Base-by-base conservation (phyloP, 2,888 invertebrate genomes). In the Drosophila cognata region DNA sequence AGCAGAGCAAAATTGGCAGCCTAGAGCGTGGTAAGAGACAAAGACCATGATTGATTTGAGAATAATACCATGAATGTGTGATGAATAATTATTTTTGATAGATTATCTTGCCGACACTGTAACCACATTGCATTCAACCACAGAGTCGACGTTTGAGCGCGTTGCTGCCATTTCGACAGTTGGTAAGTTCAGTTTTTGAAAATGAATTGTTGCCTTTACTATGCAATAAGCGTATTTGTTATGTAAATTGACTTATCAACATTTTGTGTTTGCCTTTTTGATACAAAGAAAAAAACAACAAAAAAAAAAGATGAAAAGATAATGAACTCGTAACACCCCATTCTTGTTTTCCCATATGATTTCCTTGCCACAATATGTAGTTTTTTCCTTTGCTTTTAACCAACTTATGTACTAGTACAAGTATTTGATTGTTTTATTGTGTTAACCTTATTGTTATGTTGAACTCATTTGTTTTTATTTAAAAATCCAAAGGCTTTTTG, bases 131-230 rank as follows among this genome's bases (percentile, higher is more conserved):
- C 92, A 92, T 59, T 82, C 82, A 69, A 92, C 91, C 59, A 89
- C 90, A 57, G 92, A 92, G 80, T 91, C 91, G 58, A 87, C 79
- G 38, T 89, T 92, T 69, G 92, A 92, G 73, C 91, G 92, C 35
- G 89, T 90, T 52, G 81, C 92, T 81, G 89, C 88, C 81, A 91
- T 90, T 88, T 88, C 91, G 52, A 91, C 82, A 73, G 80, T 91
- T 82, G 92, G 91, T 92, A 87, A 92, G 91, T 91, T 66, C 50
- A 4, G 52, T 41, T 53, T 72, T 53, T 53, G 61, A 36, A 72
- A 74, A 62, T 67, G 70, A 64, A 21, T 35, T 70, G 62, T 53
- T 57, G 65, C 65, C 61, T 50, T 64, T 74, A 73, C 51, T 63
- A 79, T 86, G 87, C 79, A 89, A 82, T 81, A 72, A 72, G 61